Evolutionary conservation across 2,797 vertebrate species (phyloP).

Genomic region (Rhinichthys osculus): DNA sequence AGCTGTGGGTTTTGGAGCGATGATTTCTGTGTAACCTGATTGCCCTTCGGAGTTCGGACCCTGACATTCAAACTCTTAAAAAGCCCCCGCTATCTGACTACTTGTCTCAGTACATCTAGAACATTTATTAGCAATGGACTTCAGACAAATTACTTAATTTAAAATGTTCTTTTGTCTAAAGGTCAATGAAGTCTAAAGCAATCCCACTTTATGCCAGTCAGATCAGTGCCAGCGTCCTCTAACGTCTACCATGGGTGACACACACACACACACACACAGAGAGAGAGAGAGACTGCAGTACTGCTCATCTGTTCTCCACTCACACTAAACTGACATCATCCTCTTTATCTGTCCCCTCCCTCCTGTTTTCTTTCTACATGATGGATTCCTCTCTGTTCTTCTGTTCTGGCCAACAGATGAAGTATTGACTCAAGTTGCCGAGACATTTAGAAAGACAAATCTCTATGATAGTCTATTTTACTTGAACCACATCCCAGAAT

Average conservation of each 20-base stretch:
- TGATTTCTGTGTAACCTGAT: not conserved
- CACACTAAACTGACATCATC: slow-evolving; percentile 51
- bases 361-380: not conserved
- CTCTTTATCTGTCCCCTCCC: slow-evolving; percentile 4
- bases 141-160: slow-evolving; percentile 26
- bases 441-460: slow-evolving; percentile 7
- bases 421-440: slow-evolving; percentile 11
- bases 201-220: slow-evolving; percentile 30
- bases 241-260: slow-evolving; percentile 15
- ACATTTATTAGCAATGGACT: slow-evolving; percentile 5
- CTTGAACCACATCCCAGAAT: slow-evolving; percentile 13
- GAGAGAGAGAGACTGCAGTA: slow-evolving; percentile 43
- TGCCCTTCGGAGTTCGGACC: slow-evolving; percentile 13
- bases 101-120: not conserved
- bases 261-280: not conserved
- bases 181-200: slow-evolving; percentile 19
- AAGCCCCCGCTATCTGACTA: not conserved
- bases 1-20: not conserved
- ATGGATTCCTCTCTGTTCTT: slow-evolving; percentile 33
- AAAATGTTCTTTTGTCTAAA: slow-evolving; percentile 21
- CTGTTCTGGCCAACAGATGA: slow-evolving; percentile 26
- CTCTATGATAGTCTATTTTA: not conserved
- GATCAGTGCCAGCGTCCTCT: slow-evolving; percentile 17
- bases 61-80: not conserved
- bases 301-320: slow-evolving; percentile 44